Percentiles rank a stretch among this genome's conserved stretches.
Conservation (phyloP, 1,140 invertebrate genomes). For the Bilobella aurantiaca region DNA sequence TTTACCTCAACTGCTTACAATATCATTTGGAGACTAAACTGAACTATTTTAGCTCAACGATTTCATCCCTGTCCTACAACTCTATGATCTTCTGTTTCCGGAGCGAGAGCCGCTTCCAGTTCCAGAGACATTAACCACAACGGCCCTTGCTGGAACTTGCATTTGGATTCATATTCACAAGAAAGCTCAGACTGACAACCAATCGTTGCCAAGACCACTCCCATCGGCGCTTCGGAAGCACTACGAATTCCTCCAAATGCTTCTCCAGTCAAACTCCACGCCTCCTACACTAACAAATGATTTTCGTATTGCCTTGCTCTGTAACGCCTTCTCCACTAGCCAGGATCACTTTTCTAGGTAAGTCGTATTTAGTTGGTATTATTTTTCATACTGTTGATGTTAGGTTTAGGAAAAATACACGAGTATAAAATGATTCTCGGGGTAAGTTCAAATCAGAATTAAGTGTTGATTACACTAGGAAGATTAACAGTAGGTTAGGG, state of each 20-base stretch:
- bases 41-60: conserved; percentile 59
- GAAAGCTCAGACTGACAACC: conserved; percentile 71
- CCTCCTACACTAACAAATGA: conserved; percentile 30
- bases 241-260: conserved; percentile 52
- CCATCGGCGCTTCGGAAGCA: conserved; percentile 73
- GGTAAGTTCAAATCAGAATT: too few species aligned
- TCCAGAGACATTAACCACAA: conserved; percentile 75
- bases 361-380: neutral
- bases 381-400: too few species aligned
- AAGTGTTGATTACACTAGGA: too few species aligned
- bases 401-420: neutral
- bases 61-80: conserved; percentile 78
- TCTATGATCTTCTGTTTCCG: conserved; percentile 85
- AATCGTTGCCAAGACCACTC: conserved; percentile 63
- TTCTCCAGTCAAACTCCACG: conserved; percentile 25
- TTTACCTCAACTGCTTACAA: too few species aligned
- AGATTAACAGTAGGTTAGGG: too few species aligned
- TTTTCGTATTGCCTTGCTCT: conserved; percentile 64
- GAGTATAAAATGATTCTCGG: neutral
- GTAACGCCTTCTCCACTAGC: conserved; percentile 88
- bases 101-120: conserved; percentile 70
- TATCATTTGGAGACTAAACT: too few species aligned
- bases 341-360: conserved; percentile 61
- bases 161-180: conserved; percentile 93
- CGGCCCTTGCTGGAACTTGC: conserved; percentile 77